A percentile compares a stretch with the other conserved stretches of the same genome.
Evolutionary conservation across 2,888 invertebrate genomes (phyloP).

Genomic region (Hecatera dysodea): DNA sequence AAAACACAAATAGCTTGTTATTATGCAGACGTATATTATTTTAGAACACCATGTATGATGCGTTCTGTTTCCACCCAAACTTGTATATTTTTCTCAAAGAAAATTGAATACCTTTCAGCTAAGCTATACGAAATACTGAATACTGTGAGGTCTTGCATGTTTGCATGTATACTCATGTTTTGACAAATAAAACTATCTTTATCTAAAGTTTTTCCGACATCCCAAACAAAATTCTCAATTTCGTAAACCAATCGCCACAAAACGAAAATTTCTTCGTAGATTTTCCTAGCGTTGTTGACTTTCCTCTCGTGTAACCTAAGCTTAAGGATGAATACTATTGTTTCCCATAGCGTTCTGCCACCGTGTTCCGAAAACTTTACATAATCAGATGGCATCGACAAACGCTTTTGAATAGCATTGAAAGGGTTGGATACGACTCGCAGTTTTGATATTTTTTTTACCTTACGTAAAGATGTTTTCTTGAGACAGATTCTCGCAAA

Average conservation of each 20-base stretch:
- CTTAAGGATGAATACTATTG: constrained; percentile 50
- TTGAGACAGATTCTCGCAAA: not conserved
- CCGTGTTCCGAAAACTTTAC: constrained; percentile 64
- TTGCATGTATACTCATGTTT: too few species aligned
- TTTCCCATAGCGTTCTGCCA: constrained; percentile 49
- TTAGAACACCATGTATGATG: not conserved
- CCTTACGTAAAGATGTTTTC: constrained; percentile 21
- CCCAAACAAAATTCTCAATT: not conserved
- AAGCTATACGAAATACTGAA: too few species aligned
- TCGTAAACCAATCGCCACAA: not conserved
- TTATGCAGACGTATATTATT: not conserved
- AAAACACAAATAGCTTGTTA: not conserved
- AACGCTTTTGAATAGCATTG: constrained; percentile 55
- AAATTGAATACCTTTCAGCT: too few species aligned
- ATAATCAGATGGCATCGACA: constrained; percentile 69
- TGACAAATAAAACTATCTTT: too few species aligned
- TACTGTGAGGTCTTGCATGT: too few species aligned
- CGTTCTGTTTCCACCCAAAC: too few species aligned
- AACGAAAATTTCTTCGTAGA: constrained; percentile 11
- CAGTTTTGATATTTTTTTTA: constrained; percentile 58
- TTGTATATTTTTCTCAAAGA: too few species aligned
- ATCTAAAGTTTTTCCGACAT: not conserved
- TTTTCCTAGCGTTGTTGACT: constrained; percentile 22
- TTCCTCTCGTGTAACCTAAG: constrained; percentile 37
- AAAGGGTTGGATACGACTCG: constrained; percentile 51